Conservation (phyloP, 2,113 vertebrate genomes). For the Pogona vitticeps region DNA sequence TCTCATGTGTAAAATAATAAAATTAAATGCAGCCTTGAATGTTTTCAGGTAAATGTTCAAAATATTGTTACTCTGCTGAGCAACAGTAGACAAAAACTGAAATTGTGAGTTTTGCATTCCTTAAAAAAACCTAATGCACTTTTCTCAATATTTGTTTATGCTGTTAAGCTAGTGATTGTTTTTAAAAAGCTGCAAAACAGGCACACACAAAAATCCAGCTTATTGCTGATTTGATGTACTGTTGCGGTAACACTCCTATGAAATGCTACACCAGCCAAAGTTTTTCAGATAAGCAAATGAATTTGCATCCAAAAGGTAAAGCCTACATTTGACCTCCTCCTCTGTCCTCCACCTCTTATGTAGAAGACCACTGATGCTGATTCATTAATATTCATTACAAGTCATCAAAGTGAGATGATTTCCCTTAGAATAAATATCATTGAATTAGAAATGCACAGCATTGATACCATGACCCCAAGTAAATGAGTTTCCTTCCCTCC, state of each 20-base stretch:
- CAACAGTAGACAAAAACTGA: neutral
- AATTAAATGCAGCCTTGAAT: neutral
- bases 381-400: conserved; percentile 61
- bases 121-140: neutral
- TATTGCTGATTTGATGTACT: conserved; percentile 13
- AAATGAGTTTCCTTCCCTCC: conserved; percentile 46
- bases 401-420: conserved; percentile 53
- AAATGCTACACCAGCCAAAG: conserved; percentile 11
- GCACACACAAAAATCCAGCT: conserved; percentile 4
- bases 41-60: neutral
- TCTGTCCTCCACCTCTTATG: conserved; percentile 28
- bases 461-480: conserved; percentile 64
- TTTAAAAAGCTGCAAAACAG: neutral
- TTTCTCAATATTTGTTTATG: neutral
- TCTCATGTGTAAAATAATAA: neutral
- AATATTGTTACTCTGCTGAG: neutral
- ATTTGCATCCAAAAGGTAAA: conserved; percentile 30
- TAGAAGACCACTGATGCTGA: conserved; percentile 44
- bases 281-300: conserved; percentile 1
- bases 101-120: neutral
- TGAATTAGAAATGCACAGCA: conserved; percentile 67
- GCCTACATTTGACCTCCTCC: conserved; percentile 46
- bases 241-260: neutral
- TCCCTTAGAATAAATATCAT: conserved; percentile 64
- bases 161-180: no score